Evolutionary conservation across 2,888 invertebrate species (phyloP), one percentile per base, ranked within the genome.

Genomic region (Phrixothrix hirtus): DNA sequence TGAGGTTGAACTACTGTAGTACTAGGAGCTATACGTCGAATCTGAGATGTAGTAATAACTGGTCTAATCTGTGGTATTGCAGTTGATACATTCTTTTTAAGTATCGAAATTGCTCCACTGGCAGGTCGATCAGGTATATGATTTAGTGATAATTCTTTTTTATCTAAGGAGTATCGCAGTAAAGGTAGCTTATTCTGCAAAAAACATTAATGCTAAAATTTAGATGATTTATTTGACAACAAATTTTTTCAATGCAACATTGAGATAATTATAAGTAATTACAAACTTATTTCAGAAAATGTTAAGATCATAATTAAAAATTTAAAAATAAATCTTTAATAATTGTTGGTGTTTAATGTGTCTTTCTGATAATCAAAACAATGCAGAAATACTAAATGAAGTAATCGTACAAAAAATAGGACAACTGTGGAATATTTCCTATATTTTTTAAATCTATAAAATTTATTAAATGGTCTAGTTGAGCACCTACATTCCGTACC

Each of bases 131-230:
- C 90, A 72, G 88, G 87, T 67, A 98, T 95, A 9, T 97, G 97
- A 63, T 97, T 96, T 67, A 98, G 97, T 17, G 88, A 84, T 72
- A 96, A 81, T 77, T 95, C 95, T 76, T 92, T 90, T 30, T 86
- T 89, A 55, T 89, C 89, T 64, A 97, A 80, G 10, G 95, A 94
- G 75, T 94, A 92, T 50, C 96, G 84, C 58, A 97, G 81, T 60
- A 94, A 82, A 27, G 97, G 96, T 75, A 97, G 81, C 79, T 95
- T 96, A 89, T 95, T 96, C 92, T 93, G 80, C 67, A 79, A 77
- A 64, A n/a, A n/a, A n/a, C n/a, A n/a, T n/a, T n/a, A n/a, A n/a
- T n/a, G n/a, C n/a, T n/a, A n/a, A n/a, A n/a, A n/a, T n/a, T n/a
- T n/a, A n/a, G n/a, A n/a, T n/a, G n/a, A n/a, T n/a, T n/a, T n/a